Conservation (phyloP, 2,797 vertebrate species). For the Rhynchonycteris naso region DNA sequence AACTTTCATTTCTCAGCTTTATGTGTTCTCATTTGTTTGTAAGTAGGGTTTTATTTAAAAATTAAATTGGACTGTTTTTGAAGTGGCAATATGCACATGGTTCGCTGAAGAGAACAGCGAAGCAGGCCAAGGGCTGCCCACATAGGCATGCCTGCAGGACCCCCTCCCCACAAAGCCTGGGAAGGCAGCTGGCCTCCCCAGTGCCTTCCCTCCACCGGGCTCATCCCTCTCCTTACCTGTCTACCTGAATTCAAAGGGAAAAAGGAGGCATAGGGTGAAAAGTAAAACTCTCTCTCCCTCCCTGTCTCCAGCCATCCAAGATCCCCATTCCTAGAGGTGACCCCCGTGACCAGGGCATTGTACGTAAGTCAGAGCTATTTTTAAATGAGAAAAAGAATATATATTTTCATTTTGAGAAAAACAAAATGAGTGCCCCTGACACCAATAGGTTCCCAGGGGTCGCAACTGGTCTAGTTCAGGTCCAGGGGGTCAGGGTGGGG, state of each 20-base stretch:
- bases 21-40: not conserved
- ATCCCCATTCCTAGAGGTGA: not conserved
- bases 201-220: not conserved
- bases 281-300: not conserved
- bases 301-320: not conserved
- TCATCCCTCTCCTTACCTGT: not conserved
- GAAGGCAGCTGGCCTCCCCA: not conserved
- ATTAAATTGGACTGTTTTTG: not conserved
- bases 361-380: not conserved
- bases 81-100: not conserved
- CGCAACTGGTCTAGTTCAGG: not conserved
- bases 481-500: no score
- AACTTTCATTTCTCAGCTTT: not conserved
- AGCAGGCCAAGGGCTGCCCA: not conserved
- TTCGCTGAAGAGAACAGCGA: accelerated
- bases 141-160: no score
- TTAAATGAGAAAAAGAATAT: not conserved
- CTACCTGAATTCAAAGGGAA: not conserved
- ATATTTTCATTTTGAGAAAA: not conserved
- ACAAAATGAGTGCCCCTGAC: not conserved
- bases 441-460: not conserved
- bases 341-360: not conserved
- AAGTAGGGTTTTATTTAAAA: not conserved
- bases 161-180: accelerated
- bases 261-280: not conserved